Evolutionary conservation across 2,113 vertebrate species (phyloP).

Genomic region (Colius striatus): DNA sequence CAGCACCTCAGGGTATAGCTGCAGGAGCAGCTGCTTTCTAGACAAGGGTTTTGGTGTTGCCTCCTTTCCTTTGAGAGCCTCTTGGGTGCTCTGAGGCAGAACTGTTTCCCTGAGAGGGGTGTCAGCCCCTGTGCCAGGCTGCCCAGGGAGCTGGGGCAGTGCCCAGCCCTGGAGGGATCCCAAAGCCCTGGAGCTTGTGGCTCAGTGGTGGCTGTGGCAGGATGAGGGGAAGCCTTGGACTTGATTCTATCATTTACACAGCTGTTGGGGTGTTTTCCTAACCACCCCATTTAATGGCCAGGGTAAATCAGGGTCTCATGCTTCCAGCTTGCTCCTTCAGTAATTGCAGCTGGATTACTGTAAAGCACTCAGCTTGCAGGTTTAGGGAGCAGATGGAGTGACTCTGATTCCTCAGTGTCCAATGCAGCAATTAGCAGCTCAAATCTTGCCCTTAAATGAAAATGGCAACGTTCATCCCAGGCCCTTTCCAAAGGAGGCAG

Average conservation of each 20-base stretch:
- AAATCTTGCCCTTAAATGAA: not conserved
- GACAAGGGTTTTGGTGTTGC: not conserved
- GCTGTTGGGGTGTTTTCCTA: not conserved
- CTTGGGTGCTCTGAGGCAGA: not conserved
- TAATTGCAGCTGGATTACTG: not conserved
- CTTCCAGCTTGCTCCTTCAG: not conserved
- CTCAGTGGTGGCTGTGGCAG: too few species aligned
- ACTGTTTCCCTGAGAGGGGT: too few species aligned
- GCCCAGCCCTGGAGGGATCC: too few species aligned
- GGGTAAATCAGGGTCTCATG: rapidly evolving
- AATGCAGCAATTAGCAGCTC: not conserved
- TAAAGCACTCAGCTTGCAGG: not conserved
- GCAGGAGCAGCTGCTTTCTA: not conserved
- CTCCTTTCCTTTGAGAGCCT: not conserved
- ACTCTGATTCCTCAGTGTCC: not conserved
- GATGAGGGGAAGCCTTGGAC: too few species aligned
- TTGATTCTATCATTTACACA: not conserved
- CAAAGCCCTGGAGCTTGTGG: too few species aligned
- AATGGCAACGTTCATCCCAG: not conserved
- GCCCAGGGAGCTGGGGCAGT: too few species aligned
- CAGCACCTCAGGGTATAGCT: not conserved
- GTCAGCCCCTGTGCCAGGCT: too few species aligned
- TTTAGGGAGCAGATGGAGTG: not conserved
- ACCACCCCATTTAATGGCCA: not conserved
- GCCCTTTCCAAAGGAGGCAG: not conserved